phyloP scores from a whole-genome alignment of 2,888 invertebrate species.

The Clusia tigrina region DNA sequence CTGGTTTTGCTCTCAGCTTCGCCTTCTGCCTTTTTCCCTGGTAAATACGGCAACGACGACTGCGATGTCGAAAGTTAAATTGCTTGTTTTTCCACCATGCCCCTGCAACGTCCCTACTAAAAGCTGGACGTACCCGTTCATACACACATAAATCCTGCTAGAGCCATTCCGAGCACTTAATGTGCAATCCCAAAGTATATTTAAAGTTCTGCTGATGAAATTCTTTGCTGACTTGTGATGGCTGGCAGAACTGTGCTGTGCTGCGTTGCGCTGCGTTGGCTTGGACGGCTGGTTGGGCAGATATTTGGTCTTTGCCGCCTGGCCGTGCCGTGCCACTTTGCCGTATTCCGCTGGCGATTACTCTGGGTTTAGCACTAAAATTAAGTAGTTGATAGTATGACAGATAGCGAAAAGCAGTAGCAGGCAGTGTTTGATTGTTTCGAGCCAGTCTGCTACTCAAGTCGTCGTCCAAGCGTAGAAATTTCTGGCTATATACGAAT shows the following conservation, averaged over 20 bases:
- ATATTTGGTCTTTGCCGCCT: slow-evolving; percentile 11
- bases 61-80: slow-evolving; percentile 16
- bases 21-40: slow-evolving; percentile 32
- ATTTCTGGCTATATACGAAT: too few relatives aligned
- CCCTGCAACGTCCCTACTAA: slow-evolving; percentile 4
- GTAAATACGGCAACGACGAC: slow-evolving; percentile 28
- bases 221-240: slow-evolving; percentile 56
- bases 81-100: slow-evolving; percentile 27
- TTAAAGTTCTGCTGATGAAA: slow-evolving; percentile 59
- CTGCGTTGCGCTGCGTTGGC: slow-evolving; percentile 30
- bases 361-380: too few relatives aligned
- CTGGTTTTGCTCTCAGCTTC: background rate
- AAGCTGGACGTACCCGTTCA: slow-evolving; percentile 20
- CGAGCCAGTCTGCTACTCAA: too few relatives aligned
- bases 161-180: slow-evolving; percentile 44
- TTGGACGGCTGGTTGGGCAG: slow-evolving; percentile 18
- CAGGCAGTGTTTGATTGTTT: too few relatives aligned
- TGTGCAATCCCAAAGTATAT: slow-evolving; percentile 40
- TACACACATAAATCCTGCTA: slow-evolving; percentile 6
- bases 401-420: too few relatives aligned
- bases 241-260: too few relatives aligned
- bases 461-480: too few relatives aligned
- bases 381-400: too few relatives aligned
- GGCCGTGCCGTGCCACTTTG: slow-evolving; percentile 47
- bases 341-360: slow-evolving; percentile 41